These are phyloP conservation scores for Cirrhinus molitorella DNA, from an alignment of 2,797 vertebrate species.

Conservation along the genomic window DNA sequence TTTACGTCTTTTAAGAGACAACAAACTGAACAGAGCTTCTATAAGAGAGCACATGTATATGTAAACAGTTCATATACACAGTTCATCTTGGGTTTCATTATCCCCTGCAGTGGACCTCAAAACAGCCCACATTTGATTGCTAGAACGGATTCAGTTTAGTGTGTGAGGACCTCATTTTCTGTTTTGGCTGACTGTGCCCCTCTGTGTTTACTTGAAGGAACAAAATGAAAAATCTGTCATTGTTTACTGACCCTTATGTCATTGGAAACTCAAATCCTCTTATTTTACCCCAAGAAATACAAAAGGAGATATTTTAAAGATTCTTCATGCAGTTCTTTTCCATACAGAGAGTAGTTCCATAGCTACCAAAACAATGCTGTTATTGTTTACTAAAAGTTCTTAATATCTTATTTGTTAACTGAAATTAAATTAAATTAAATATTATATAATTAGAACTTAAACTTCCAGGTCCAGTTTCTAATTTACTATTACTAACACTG, in stretches of 20 bases:
- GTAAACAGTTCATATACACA: slow-evolving; percentile 32
- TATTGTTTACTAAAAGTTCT: neutral
- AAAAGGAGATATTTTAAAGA: neutral
- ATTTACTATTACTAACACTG: too few relatives aligned
- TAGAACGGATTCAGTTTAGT: slow-evolving; percentile 17
- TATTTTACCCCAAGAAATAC: neutral
- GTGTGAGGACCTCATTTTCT: neutral
- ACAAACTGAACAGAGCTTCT: slow-evolving; percentile 48
- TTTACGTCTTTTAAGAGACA: slow-evolving; percentile 26
- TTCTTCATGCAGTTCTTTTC: neutral
- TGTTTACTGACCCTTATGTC: slow-evolving; percentile 9
- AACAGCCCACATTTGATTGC: slow-evolving; percentile 24
- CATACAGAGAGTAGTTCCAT: neutral
- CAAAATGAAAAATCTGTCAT: neutral
- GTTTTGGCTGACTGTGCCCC: slow-evolving; percentile 10
- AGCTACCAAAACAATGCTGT: too few relatives aligned
- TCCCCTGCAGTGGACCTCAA: slow-evolving; percentile 14
- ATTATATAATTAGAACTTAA: too few relatives aligned
- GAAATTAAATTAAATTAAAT: neutral
- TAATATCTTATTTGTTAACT: neutral
- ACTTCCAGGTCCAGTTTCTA: too few relatives aligned
- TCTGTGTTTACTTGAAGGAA: slow-evolving; percentile 7
- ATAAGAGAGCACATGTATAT: slow-evolving; percentile 11
- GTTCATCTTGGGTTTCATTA: slow-evolving; percentile 35
- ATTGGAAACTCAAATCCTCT: neutral